Percentiles rank a stretch among this genome's conserved stretches.
These are phyloP conservation scores for Miltochrista miniata DNA, from an alignment of 2,888 invertebrate species.

Conservation along the genomic window DNA sequence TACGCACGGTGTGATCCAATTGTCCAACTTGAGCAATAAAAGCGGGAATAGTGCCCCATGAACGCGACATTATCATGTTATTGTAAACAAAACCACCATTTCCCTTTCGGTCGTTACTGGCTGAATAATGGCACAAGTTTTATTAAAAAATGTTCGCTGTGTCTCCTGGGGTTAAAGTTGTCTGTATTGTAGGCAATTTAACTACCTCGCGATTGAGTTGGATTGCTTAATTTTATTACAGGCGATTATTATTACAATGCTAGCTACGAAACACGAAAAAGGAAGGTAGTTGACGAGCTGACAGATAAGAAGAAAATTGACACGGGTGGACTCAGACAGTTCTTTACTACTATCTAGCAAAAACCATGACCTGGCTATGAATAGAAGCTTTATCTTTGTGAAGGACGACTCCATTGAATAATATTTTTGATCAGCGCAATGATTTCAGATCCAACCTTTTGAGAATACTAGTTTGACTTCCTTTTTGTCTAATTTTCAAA, in stretches of 20 bases:
- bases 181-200: constrained; percentile 3
- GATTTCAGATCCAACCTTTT: too few species aligned
- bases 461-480: too few species aligned
- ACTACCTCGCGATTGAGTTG: not conserved
- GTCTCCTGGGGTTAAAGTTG: constrained; percentile 7
- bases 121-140: constrained; percentile 36
- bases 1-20: constrained; percentile 29
- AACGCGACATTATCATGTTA: constrained; percentile 37
- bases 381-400: too few species aligned
- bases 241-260: not conserved
- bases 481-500: too few species aligned
- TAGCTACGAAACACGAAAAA: not conserved
- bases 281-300: not conserved
- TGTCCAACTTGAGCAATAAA: constrained; percentile 36
- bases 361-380: too few species aligned
- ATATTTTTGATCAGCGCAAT: too few species aligned
- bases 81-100: constrained; percentile 37
- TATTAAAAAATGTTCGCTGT: constrained; percentile 33
- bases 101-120: constrained; percentile 18
- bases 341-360: too few species aligned
- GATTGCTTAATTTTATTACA: not conserved
- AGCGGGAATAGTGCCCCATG: constrained; percentile 31
- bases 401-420: too few species aligned
- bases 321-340: too few species aligned
- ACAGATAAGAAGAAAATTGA: too few species aligned